These are phyloP conservation scores for Manacus vitellinus DNA, from an alignment of 2,113 vertebrate genomes.

Conservation along the genomic window DNA sequence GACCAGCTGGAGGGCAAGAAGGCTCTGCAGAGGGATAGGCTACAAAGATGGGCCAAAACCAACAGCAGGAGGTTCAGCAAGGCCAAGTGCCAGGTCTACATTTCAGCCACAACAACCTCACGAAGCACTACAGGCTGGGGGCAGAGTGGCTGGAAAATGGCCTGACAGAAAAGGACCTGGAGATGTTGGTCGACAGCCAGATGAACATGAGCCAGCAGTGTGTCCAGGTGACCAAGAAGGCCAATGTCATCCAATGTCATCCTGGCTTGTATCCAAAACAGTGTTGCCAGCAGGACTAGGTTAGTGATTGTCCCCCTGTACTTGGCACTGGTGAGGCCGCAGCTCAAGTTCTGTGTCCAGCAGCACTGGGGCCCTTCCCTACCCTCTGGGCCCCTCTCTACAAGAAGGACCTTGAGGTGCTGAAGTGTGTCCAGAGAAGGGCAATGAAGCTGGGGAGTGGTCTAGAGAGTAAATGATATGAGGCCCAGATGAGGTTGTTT, in stretches of 20 bases:
- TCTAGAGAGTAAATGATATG: neutral
- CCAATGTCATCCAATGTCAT: no score
- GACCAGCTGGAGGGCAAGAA: neutral
- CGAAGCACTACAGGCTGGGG: neutral
- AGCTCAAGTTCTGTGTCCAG: neutral
- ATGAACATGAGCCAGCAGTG: neutral
- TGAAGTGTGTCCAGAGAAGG: neutral
- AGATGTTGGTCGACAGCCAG: neutral
- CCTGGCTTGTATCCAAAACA: neutral
- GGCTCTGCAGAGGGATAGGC: neutral
- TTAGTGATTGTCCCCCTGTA: neutral
- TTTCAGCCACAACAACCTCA: neutral
- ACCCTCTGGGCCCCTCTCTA: neutral
- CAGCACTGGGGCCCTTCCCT: no score
- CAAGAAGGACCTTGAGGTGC: neutral
- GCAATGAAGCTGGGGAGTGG: neutral
- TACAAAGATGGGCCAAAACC: neutral
- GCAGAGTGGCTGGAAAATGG: neutral
- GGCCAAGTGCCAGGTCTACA: neutral
- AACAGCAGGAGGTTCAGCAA: neutral
- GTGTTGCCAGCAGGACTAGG: neutral
- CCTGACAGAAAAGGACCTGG: neutral
- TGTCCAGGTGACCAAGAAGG: neutral
- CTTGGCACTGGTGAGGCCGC: rapidly evolving
- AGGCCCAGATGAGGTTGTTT: neutral